Evolutionary conservation across 92 coral and sea anemone genomes (phyloP).

Genomic region (Diadumene lineata): DNA sequence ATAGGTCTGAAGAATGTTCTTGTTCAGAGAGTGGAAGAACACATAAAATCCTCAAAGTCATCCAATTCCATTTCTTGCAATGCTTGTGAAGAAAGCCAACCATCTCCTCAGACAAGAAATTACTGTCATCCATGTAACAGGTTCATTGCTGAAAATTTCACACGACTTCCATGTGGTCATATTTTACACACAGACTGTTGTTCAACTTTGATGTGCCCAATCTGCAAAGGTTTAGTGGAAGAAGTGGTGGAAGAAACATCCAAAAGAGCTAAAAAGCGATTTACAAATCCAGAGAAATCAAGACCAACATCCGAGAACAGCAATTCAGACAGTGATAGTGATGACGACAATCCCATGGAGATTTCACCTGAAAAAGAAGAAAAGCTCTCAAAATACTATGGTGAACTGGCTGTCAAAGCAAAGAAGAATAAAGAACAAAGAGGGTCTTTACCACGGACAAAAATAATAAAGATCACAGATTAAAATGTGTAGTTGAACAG

Average conservation of each 20-base stretch:
- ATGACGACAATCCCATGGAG: background rate
- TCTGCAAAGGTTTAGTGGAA: slow-evolving; percentile 6
- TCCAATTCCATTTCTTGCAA: slow-evolving; percentile 7
- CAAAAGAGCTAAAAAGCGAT: slow-evolving; percentile 2
- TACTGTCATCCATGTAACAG: slow-evolving; percentile 22
- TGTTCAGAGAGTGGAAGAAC: slow-evolving; percentile 11
- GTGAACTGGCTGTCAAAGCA: slow-evolving; percentile 21
- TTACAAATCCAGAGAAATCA: slow-evolving; percentile 16
- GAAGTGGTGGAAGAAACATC: slow-evolving; percentile 22
- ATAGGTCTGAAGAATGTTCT: slow-evolving; percentile 16
- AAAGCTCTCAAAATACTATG: slow-evolving; percentile 25
- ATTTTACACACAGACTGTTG: slow-evolving; percentile 15
- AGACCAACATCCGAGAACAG: background rate
- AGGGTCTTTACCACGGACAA: slow-evolving; percentile 34
- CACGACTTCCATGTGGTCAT: slow-evolving; percentile 19
- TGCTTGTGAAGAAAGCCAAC: slow-evolving; percentile 16
- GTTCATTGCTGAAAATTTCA: background rate
- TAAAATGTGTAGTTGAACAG: background rate
- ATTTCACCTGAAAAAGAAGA: slow-evolving; percentile 20
- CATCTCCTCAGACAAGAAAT: slow-evolving; percentile 9
- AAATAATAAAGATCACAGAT: slow-evolving; percentile 19
- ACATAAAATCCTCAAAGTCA: background rate
- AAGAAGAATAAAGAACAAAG: slow-evolving; percentile 28
- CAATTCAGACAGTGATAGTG: background rate
- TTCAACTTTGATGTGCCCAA: background rate